Evolutionary conservation across 2,113 vertebrate genomes (phyloP).

Genomic region (Chlorocebus sabaeus): DNA sequence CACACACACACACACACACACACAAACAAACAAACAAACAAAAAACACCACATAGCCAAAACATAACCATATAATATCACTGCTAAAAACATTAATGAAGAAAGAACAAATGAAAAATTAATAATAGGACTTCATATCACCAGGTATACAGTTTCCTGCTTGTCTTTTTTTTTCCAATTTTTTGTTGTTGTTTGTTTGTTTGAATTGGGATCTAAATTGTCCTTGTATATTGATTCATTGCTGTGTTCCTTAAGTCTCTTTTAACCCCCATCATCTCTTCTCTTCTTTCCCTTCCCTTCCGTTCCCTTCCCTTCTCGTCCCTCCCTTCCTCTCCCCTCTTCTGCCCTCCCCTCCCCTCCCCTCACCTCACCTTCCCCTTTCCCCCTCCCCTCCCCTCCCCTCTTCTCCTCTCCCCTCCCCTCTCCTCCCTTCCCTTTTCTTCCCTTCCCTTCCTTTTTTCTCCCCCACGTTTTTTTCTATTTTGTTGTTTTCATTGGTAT

Average conservation of each 20-base stretch:
- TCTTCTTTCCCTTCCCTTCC: background rate
- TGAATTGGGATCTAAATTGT: background rate
- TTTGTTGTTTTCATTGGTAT: background rate
- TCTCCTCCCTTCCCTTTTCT: background rate
- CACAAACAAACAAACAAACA: no score
- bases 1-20: no score
- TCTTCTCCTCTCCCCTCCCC: background rate
- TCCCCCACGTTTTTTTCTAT: background rate
- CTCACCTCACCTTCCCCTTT: background rate
- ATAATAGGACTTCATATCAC: background rate
- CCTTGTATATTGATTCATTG: background rate
- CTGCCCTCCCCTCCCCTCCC: no score
- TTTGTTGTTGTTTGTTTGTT: background rate
- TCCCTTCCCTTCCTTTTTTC: no score
- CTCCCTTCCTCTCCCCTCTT: background rate
- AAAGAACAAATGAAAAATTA: background rate
- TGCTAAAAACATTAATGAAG: background rate
- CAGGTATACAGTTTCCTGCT: background rate
- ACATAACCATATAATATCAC: background rate
- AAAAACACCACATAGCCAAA: background rate
- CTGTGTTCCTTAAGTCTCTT: background rate
- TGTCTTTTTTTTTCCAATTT: background rate
- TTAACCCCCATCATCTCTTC: background rate
- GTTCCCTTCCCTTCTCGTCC: background rate
- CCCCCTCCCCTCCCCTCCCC: fast-evolving